Conservation (phyloP, 1,140 invertebrate species). For the Eulimnadia texana region DNA sequence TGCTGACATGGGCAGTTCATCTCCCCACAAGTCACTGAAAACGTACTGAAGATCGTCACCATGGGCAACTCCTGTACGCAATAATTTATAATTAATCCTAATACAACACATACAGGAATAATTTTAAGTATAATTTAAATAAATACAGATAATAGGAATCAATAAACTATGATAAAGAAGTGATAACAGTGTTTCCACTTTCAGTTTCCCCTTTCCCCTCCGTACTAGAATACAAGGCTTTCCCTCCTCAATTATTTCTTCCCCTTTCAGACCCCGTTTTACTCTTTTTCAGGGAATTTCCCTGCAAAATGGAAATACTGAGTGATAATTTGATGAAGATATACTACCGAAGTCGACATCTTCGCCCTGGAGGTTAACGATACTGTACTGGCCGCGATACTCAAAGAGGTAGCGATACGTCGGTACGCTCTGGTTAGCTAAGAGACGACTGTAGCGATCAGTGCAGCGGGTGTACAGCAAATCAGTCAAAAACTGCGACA, state of each 20-base stretch:
- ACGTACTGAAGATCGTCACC: conserved; percentile 29
- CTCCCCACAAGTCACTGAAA: conserved; percentile 24
- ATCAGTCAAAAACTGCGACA: conserved; percentile 24
- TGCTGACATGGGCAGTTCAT: conserved; percentile 19
- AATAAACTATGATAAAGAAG: neutral
- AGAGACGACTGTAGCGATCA: conserved; percentile 20
- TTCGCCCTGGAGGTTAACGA: conserved; percentile 26
- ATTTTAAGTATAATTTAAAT: neutral
- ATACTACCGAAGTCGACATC: conserved; percentile 12
- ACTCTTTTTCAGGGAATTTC: too few species aligned
- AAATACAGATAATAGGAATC: neutral
- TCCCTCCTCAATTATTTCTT: too few species aligned
- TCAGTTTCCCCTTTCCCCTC: too few species aligned
- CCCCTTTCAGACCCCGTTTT: too few species aligned
- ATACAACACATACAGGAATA: neutral
- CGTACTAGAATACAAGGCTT: too few species aligned
- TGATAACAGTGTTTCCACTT: too few species aligned
- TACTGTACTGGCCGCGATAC: conserved; percentile 27
- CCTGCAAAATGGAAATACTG: too few species aligned
- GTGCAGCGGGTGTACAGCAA: conserved; percentile 24
- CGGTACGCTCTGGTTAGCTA: conserved; percentile 22
- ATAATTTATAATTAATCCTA: neutral
- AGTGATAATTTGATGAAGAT: neutral
- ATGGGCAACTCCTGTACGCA: conserved; percentile 25
- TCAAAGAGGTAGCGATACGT: conserved; percentile 27